A percentile compares a stretch with the other conserved stretches of the same genome.
These are phyloP conservation scores for Garra rufa DNA, from an alignment of 2,113 vertebrate species.

Conservation along the genomic window DNA sequence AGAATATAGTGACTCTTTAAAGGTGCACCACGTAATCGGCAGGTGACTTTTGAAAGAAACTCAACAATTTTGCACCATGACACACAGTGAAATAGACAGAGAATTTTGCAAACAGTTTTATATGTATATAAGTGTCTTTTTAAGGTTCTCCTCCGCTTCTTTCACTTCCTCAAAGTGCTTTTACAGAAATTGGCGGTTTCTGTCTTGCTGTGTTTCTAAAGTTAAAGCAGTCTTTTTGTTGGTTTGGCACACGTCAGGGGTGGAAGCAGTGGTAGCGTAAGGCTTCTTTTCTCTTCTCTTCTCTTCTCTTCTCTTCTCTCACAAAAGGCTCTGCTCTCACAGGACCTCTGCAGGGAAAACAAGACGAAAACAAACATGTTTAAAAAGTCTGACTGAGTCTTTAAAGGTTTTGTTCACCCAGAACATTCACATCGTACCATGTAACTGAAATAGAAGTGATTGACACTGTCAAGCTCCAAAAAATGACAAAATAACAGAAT, in stretches of 20 bases:
- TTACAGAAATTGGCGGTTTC: conserved; percentile 32
- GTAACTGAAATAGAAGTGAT: not conserved
- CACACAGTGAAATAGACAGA: conserved; percentile 67
- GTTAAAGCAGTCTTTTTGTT: conserved; percentile 57
- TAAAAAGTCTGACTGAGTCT: not conserved
- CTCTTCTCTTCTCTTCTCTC: conserved; percentile 35
- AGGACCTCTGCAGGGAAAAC: conserved; percentile 71
- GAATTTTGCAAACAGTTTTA: conserved; percentile 48
- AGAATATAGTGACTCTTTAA: conserved; percentile 82
- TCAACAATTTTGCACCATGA: conserved; percentile 68
- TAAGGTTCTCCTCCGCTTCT: conserved; percentile 50
- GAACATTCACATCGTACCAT: not conserved
- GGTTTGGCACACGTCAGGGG: conserved; percentile 69
- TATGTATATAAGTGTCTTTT: conserved; percentile 39
- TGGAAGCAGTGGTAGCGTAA: conserved; percentile 62
- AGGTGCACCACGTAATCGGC: conserved; percentile 85
- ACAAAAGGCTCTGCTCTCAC: conserved; percentile 61
- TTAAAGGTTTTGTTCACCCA: not conserved
- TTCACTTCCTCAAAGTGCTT: conserved; percentile 46
- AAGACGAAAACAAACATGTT: not conserved
- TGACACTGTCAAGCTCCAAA: not conserved
- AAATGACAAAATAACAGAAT: not conserved
- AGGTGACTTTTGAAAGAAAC: conserved; percentile 69
- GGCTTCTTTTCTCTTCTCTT: conserved; percentile 36
- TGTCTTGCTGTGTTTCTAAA: conserved; percentile 35